Conservation (phyloP, 2,797 vertebrate genomes). For the Myotis myotis region DNA sequence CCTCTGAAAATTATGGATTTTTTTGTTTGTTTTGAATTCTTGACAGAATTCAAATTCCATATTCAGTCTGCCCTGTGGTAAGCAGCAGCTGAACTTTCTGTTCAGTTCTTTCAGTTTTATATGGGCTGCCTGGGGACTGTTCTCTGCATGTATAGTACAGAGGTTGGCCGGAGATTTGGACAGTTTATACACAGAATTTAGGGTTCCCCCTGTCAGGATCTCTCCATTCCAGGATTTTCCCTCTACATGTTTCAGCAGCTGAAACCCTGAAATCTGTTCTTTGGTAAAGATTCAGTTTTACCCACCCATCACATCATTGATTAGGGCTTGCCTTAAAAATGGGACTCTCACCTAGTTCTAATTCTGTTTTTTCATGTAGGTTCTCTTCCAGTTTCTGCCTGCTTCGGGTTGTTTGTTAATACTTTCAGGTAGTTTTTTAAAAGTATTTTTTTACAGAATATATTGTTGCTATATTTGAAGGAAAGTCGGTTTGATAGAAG, state of each 20-base stretch:
- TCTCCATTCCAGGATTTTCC: constrained; percentile 9
- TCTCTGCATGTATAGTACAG: background rate
- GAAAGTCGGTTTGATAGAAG: background rate
- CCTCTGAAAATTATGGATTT: background rate
- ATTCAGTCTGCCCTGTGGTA: background rate
- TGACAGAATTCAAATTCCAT: background rate
- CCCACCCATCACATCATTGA: background rate
- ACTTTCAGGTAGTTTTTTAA: background rate
- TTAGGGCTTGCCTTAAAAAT: background rate
- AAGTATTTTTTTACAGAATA: background rate
- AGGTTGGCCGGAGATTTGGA: background rate
- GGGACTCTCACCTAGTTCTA: background rate
- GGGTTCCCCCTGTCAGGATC: background rate
- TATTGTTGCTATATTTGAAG: constrained; percentile 30
- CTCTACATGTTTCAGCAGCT: background rate
- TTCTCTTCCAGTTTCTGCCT: background rate
- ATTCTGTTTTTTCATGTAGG: background rate
- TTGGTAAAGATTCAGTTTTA: constrained; percentile 29
- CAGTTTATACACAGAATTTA: constrained; percentile 27
- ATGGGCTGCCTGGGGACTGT: background rate
- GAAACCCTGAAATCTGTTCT: constrained; percentile 16
- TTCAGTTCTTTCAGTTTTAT: background rate
- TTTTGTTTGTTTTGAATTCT: background rate
- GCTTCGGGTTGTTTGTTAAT: background rate
- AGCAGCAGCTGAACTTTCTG: background rate